Conservation (phyloP, 2,113 vertebrate genomes). For the Melanotaenia duboulayi region DNA sequence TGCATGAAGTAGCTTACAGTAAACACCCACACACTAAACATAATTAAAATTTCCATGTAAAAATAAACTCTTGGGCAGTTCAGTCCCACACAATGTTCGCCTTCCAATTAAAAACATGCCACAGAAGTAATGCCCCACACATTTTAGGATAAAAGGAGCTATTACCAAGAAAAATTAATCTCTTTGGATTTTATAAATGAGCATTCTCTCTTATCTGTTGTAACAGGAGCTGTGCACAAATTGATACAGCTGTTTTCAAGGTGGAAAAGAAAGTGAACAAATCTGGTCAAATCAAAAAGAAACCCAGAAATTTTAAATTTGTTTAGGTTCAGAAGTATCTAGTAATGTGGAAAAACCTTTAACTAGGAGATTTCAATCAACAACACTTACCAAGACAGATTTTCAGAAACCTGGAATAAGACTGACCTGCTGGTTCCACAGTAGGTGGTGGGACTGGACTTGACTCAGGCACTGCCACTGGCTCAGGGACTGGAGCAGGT, state of each 20-base stretch:
- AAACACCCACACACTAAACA: conserved; percentile 73
- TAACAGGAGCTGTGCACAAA: neutral
- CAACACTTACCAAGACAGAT: neutral
- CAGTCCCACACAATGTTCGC: conserved; percentile 46
- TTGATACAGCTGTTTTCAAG: neutral
- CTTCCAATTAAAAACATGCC: conserved; percentile 60
- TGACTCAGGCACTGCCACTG: conserved; percentile 35
- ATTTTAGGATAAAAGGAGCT: conserved; percentile 46
- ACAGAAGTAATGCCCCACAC: conserved; percentile 2
- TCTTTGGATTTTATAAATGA: neutral
- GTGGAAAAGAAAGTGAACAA: conserved; percentile 4
- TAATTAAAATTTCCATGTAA: conserved; percentile 60
- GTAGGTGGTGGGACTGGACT: conserved; percentile 45
- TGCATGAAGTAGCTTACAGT: conserved; percentile 64
- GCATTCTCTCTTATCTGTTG: conserved; percentile 2
- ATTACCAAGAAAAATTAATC: conserved; percentile 25
- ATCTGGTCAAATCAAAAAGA: neutral
- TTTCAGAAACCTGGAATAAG: neutral
- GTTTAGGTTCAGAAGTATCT: neutral
- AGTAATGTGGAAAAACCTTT: neutral
- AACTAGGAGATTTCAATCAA: neutral
- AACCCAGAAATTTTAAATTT: neutral
- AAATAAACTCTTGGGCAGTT: conserved; percentile 63
- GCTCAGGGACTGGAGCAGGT: conserved; percentile 48
- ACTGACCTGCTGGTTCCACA: conserved; percentile 72